Conservation (phyloP, 2,113 vertebrate species). For the Stercorarius parasiticus region DNA sequence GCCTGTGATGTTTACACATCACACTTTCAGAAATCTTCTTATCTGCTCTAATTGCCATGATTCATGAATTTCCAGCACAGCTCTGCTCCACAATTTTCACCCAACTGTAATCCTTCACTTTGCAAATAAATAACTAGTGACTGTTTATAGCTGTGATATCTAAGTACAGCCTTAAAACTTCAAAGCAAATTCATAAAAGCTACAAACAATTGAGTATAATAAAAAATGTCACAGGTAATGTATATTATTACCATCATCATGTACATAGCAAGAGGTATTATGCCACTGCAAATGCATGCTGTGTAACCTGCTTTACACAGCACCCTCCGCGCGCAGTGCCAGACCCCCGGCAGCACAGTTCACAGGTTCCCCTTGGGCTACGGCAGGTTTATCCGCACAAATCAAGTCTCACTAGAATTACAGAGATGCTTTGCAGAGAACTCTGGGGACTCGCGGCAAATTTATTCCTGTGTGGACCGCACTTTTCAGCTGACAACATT, state of each 20-base stretch:
- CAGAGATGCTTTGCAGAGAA: not conserved
- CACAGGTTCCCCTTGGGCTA: not conserved
- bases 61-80: not conserved
- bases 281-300: not conserved
- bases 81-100: not conserved
- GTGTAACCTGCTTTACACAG: not conserved
- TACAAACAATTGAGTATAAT: not conserved
- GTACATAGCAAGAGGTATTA: not conserved
- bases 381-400: not conserved
- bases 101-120: not conserved
- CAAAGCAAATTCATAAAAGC: not conserved
- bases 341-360: not conserved
- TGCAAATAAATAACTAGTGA: conserved; percentile 8
- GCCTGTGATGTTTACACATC: not conserved
- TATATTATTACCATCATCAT: not conserved
- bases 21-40: not conserved
- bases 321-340: not conserved
- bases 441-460: not conserved
- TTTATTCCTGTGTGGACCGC: not conserved
- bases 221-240: not conserved
- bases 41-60: conserved; percentile 20
- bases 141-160: not conserved
- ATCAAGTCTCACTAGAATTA: not conserved
- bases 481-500: not conserved
- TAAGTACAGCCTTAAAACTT: not conserved